Evolutionary conservation across 2,888 invertebrate genomes (phyloP), one percentile per base, ranked within the genome.

Genomic region (Baccha elongata): DNA sequence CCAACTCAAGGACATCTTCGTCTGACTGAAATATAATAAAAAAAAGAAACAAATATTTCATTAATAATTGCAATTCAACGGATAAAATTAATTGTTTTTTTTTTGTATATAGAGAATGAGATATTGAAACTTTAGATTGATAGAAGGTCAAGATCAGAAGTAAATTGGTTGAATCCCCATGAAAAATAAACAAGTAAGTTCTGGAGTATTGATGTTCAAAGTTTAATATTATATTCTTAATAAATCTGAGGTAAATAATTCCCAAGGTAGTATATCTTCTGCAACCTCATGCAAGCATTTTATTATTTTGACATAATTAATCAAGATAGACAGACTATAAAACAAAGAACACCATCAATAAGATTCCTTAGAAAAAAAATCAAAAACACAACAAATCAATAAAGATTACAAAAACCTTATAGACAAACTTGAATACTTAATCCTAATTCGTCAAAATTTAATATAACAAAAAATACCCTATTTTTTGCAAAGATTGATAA

Each of bases 1-100:
- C 92, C 85, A 92, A 87, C 86, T 92, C 92, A 68, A 89, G 88
- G 3, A 92, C 92, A 86, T 92, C 92, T 67, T 91, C 90, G 85
- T 92, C 92, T 86, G 91, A 89, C 86, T 92, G 88, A 58, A 85
- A 67, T 21, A 44, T n/a, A 40, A 5, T 40, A n/a, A 11, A 37
- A 29, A 11, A 8, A 53, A 21, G 5, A 44, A 44, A 32, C n/a
- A 10, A 13, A 32, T 32, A 8, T 7, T 32, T 32, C 8, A 32
- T 8, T 32, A 7, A 32, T 32, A 32, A 32, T 32, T 32, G 29
- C n/a, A n/a, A 10, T 19, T 10, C 19, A 44, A 42, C 17, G 2
- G 8, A 42, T 17, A 7, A 7, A 1, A 17, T 44, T 44, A 3
- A 19, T 19, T 44, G n/a, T n/a, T n/a, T n/a, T n/a, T n/a, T n/a